phyloP scores from a whole-genome alignment of 2,113 vertebrate species.

The Xenopus laevis region DNA sequence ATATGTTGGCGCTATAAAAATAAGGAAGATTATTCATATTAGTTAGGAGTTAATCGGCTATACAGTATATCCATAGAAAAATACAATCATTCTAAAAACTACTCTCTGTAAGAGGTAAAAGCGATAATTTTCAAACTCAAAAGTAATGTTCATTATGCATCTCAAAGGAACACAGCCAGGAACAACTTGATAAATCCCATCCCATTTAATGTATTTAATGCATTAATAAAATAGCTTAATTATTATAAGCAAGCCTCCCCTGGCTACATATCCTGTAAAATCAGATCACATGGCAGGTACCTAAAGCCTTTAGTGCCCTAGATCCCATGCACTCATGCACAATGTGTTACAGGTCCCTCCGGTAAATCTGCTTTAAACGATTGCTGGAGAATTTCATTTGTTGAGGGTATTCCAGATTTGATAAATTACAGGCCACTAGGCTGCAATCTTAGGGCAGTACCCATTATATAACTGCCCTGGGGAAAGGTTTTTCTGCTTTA shows the following conservation, averaged over 20 bases:
- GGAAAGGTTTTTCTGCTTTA: not conserved
- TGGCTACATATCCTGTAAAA: constrained; percentile 37
- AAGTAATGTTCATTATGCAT: constrained; percentile 20
- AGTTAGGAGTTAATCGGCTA: too few species aligned
- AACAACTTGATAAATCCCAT: constrained; percentile 37
- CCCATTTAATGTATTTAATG: constrained; percentile 25
- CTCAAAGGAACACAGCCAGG: constrained; percentile 31
- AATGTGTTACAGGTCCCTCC: constrained; percentile 32
- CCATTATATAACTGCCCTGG: not conserved
- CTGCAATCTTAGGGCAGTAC: not conserved
- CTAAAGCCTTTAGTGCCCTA: constrained; percentile 38
- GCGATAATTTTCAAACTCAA: too few species aligned
- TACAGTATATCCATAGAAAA: too few species aligned
- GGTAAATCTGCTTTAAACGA: constrained; percentile 18
- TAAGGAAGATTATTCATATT: too few species aligned
- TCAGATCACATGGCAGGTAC: constrained; percentile 39
- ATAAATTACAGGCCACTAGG: constrained; percentile 6
- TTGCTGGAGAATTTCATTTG: constrained; percentile 20
- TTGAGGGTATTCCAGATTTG: constrained; percentile 19
- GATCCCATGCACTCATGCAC: constrained; percentile 21
- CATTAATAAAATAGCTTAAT: constrained; percentile 45
- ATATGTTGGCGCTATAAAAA: too few species aligned
- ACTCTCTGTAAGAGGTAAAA: too few species aligned
- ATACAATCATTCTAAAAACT: too few species aligned
- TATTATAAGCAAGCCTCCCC: constrained; percentile 36